A percentile compares a stretch with the other conserved stretches of the same genome.
Evolutionary conservation across 2,888 invertebrate genomes (phyloP).

Genomic region (Drosophila nr. perissopoda): DNA sequence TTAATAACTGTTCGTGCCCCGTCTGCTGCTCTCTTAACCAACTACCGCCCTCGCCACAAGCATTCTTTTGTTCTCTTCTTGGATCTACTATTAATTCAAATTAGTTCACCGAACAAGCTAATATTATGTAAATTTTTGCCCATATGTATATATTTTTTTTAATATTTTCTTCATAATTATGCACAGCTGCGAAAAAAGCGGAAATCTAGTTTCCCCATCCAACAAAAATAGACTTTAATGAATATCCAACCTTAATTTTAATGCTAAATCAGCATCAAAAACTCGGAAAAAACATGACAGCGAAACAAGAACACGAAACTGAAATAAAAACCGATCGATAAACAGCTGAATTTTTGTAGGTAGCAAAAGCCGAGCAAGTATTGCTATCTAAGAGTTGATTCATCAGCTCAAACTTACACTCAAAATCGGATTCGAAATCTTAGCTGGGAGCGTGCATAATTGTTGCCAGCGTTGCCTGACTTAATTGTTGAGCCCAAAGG

Average conservation of each 20-base stretch:
- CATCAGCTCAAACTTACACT: constrained; percentile 30
- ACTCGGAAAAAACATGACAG: constrained; percentile 34
- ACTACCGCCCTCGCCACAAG: background rate
- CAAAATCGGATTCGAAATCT: background rate
- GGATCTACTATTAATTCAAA: constrained; percentile 15
- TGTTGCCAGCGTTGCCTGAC: constrained; percentile 36
- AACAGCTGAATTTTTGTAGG: constrained; percentile 47
- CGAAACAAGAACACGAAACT: constrained; percentile 37
- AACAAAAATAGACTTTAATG: constrained; percentile 28
- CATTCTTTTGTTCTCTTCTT: constrained; percentile 26
- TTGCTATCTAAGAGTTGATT: constrained; percentile 41
- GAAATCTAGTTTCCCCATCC: constrained; percentile 51
- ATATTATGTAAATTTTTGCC: constrained; percentile 24
- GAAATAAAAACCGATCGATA: constrained; percentile 48
- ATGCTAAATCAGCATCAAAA: constrained; percentile 37
- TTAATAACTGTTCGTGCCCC: constrained; percentile 15
- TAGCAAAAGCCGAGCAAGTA: constrained; percentile 18
- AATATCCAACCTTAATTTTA: constrained; percentile 40
- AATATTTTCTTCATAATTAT: constrained; percentile 33
- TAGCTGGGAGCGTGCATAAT: constrained; percentile 42
- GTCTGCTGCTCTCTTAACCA: background rate
- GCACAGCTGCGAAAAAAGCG: constrained; percentile 57
- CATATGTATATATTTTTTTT: constrained; percentile 1
- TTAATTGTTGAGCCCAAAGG: constrained; percentile 55
- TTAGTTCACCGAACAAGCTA: constrained; percentile 20